These are phyloP conservation scores for Acrocyrtus sp. DNA, from an alignment of 2,888 invertebrate species.

Conservation along the genomic window DNA sequence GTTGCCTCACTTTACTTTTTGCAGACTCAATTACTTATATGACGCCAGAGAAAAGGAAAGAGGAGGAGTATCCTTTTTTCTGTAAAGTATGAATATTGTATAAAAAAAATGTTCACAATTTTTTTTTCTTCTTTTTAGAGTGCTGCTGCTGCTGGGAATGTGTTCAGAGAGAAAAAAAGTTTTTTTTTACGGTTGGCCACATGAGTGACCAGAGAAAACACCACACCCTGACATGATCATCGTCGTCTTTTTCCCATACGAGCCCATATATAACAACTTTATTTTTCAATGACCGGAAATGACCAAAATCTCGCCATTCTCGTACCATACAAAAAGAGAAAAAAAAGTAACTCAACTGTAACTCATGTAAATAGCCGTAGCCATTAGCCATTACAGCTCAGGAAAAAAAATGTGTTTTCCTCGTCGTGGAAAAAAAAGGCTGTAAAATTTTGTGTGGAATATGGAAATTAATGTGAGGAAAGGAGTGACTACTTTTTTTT, in stretches of 20 bases:
- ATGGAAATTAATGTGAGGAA: conserved; percentile 24
- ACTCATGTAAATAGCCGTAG: conserved; percentile 4
- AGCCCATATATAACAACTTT: no score
- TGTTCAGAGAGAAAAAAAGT: neutral
- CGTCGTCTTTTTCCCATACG: no score
- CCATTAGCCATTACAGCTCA: no score
- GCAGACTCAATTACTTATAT: no score
- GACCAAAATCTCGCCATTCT: conserved; percentile 59
- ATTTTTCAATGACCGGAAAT: conserved; percentile 62
- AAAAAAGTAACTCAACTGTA: conserved; percentile 8
- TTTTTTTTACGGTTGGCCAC: conserved; percentile 60
- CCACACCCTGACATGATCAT: conserved; percentile 60
- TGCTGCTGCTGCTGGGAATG: no score
- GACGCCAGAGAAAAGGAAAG: no score
- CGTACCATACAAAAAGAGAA: conserved; percentile 7
- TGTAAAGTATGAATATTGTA: neutral
- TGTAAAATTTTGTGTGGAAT: conserved; percentile 47
- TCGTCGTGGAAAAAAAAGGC: conserved; percentile 9
- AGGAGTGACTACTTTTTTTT: neutral
- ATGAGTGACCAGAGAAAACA: conserved; percentile 63
- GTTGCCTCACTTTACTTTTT: no score
- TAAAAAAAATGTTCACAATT: conserved; percentile 5
- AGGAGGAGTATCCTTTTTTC: no score
- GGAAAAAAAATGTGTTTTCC: no score
- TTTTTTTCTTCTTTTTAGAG: conserved; percentile 4